Evolutionary conservation across 1,140 invertebrate species (phyloP).

Genomic region (Argopecten irradians): DNA sequence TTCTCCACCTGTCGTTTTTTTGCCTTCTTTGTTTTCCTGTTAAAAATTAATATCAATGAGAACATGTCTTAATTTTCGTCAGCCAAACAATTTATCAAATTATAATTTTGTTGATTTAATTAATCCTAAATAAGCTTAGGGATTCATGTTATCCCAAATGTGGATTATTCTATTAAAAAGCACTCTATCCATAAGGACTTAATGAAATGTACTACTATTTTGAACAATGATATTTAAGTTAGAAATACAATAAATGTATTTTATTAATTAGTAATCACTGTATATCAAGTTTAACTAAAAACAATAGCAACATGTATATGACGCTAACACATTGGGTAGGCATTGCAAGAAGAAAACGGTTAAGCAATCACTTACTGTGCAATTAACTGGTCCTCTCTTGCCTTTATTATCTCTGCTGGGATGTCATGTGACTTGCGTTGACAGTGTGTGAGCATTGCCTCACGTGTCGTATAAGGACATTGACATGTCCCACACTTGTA

Average conservation of each 20-base stretch:
- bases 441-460: conserved; percentile 49
- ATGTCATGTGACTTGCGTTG: conserved; percentile 41
- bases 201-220: no score
- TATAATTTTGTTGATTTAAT: no score
- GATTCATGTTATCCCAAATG: no score
- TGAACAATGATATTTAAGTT: no score
- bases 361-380: background rate
- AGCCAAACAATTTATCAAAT: no score
- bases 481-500: conserved; percentile 46
- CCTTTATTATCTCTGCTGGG: conserved; percentile 24
- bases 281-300: background rate
- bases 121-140: no score
- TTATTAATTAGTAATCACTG: background rate
- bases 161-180: no score
- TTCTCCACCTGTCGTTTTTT: conserved; percentile 2
- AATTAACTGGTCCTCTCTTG: background rate
- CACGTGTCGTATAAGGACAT: conserved; percentile 45
- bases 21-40: background rate
- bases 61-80: no score
- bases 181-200: no score
- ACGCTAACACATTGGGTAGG: background rate
- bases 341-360: background rate
- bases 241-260: no score
- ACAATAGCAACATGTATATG: background rate
- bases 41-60: no score